These are phyloP conservation scores for Chascanopsetta lugubris DNA, from an alignment of 2,113 vertebrate genomes.

Conservation along the genomic window DNA sequence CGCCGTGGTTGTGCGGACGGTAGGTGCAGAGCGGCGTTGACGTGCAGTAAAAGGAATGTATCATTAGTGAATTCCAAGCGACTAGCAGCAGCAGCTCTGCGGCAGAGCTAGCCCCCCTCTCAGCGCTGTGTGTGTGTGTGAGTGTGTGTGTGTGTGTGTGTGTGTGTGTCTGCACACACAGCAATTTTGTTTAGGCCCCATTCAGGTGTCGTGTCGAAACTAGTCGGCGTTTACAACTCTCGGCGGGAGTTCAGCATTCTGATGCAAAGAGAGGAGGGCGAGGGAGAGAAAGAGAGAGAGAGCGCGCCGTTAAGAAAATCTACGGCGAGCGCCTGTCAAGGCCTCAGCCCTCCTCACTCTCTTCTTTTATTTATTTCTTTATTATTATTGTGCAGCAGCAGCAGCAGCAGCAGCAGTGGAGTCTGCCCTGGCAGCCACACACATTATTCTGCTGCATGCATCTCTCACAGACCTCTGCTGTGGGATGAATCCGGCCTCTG, in stretches of 20 bases:
- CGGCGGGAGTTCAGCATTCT: conserved; percentile 48
- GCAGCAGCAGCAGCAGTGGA: too few species aligned
- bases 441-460: neutral
- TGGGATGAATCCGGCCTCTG: neutral
- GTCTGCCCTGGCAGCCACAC: neutral
- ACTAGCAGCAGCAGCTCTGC: conserved; percentile 43
- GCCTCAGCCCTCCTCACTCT: neutral
- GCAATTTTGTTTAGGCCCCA: conserved; percentile 48
- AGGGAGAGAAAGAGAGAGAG: neutral
- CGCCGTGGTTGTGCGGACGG: conserved; percentile 22
- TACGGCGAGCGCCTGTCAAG: neutral
- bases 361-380: too few species aligned
- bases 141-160: neutral
- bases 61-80: conserved; percentile 59
- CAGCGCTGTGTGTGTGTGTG: conserved; percentile 7
- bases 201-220: conserved; percentile 63
- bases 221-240: conserved; percentile 46
- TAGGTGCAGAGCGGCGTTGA: conserved; percentile 47
- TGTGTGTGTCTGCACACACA: conserved; percentile 25
- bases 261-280: conserved; percentile 34
- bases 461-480: too few species aligned
- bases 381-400: too few species aligned
- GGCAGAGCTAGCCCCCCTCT: conserved; percentile 40
- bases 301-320: conserved; percentile 74
- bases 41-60: conserved; percentile 62